Percentiles rank a stretch among this genome's conserved stretches.
Evolutionary conservation across 64 coral and sea anemone species (phyloP).

Genomic region (Stylophora pistillata): DNA sequence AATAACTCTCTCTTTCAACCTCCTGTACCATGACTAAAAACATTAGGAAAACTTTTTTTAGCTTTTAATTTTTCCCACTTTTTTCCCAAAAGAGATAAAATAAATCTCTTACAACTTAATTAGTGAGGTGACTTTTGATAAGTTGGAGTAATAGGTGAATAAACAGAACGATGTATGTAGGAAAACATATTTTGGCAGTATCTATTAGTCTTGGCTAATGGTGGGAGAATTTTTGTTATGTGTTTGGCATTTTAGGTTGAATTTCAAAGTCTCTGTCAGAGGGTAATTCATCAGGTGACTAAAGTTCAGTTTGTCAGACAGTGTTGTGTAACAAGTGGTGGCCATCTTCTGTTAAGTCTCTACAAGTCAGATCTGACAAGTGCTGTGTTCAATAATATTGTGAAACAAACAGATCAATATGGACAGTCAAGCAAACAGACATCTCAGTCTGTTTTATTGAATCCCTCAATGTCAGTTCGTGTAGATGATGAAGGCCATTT

Average conservation of each 20-base stretch:
- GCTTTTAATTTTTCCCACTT: too few relatives aligned
- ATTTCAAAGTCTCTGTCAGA: neutral
- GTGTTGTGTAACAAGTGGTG: neutral
- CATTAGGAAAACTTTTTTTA: too few relatives aligned
- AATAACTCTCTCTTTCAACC: too few relatives aligned
- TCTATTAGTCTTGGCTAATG: too few relatives aligned
- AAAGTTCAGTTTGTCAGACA: slow-evolving; percentile 14
- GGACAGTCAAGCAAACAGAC: neutral
- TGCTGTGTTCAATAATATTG: neutral
- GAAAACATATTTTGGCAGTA: too few relatives aligned
- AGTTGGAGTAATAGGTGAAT: too few relatives aligned
- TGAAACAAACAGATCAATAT: neutral
- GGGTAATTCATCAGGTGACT: neutral
- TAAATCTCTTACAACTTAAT: too few relatives aligned
- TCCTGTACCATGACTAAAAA: too few relatives aligned
- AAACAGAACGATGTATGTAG: too few relatives aligned
- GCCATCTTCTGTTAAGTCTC: slow-evolving; percentile 18
- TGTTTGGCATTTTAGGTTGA: neutral
- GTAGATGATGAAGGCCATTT: slow-evolving; percentile 3
- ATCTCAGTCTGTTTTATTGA: neutral
- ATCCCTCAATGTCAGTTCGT: neutral
- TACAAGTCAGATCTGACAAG: neutral
- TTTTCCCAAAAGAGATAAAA: too few relatives aligned
- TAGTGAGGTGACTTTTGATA: too few relatives aligned
- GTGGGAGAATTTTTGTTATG: neutral